Evolutionary conservation across 2,113 vertebrate genomes (phyloP), one percentile per base, ranked within the genome.

Genomic region (Onychorhynchus coronatus): DNA sequence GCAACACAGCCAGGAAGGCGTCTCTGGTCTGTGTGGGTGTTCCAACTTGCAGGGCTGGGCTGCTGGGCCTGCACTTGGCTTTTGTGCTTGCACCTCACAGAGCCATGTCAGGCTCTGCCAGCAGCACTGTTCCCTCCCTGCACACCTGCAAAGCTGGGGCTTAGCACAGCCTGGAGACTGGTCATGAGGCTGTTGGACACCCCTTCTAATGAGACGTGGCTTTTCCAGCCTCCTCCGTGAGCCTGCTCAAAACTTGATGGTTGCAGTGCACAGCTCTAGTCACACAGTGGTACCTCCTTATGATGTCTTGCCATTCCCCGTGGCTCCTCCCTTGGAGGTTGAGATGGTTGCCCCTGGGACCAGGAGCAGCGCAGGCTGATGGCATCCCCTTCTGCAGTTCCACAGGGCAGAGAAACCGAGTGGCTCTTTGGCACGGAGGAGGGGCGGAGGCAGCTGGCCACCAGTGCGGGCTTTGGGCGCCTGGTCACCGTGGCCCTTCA

Each of bases 401-500:
- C 99, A 14, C 99, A 99, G 96, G 99, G 99, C 61, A 98, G 99
- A 71, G 99, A 99, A 97, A 99, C 99, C 0, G 98, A 99, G 80
- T 99, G 99, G 99, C 98, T 99, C 17, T 99, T 99, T 91, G 99
- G 99, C 59, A 99, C 98, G 5, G 98, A 98, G 20, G 99, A 99
- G 58, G 99, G 99, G 12, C 98, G 98, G 65, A 97, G 94, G 97
- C 99, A 99, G 96, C 96, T 99, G 76, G 99, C 98, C 1, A 67
- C 97, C 82, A 99, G 98, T 2, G 99, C 99, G 0, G 99, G 98
- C 78, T 99, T 99, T 53, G 89, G 98, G 31, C 98, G 99, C 47
- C 96, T 99, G 88, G 93, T 99, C 52, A 97, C 99, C 3, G 99
- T 98, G 96, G 97, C 98, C 12, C 98, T 99, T 97, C 99, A 99